Base-by-base conservation (phyloP, 1,140 invertebrate genomes). In the Drosophila bifasciata region DNA sequence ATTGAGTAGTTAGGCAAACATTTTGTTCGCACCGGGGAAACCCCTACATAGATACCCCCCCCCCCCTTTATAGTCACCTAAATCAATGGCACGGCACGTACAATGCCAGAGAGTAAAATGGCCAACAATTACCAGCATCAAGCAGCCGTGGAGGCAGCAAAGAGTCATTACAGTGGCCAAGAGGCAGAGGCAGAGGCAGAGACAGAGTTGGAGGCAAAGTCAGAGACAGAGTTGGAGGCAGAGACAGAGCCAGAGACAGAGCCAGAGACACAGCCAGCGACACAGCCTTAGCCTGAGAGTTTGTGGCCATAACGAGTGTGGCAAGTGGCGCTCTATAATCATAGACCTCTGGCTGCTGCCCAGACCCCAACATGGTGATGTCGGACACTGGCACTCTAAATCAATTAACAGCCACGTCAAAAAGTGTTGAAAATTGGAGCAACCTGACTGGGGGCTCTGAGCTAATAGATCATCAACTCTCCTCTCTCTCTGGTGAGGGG, bases 371-470 rank as follows among this genome's bases (percentile, higher is more conserved):
- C 36, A 49, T 58, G 43, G 41, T 48, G 50, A 9, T 46, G 53
- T 28, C 68, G 52, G 59, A 55, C 66, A 16, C 53, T 43, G 59
- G 84, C 79, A 76, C 84, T 88, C 84, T 88, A 88, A 88, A 88
- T 88, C 83, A 88, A 88, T 88, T 88, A 88, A 79, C 84, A 88
- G 84, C 36, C 84, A 79, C 83, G 79, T 88, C 83, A 88, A 88
- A 88, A 86, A 83, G 84, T 83, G 84, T 88, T 89, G 84, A 89
- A 89, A 88, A 88, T 83, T 76, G 84, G 83, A 83, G 70, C 83
- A 62, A 25, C 43, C 9, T 36, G 28, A 51, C 36, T n/a, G n/a
- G n/a, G 36, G 50, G 44, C 50, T 19, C 36, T 17, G 43, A 43
- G 56, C 68, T 43, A 61, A 76, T 62, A 57, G 71, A 36, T 36